Conservation (phyloP, 2,797 vertebrate genomes). For the Staurois parvus region DNA sequence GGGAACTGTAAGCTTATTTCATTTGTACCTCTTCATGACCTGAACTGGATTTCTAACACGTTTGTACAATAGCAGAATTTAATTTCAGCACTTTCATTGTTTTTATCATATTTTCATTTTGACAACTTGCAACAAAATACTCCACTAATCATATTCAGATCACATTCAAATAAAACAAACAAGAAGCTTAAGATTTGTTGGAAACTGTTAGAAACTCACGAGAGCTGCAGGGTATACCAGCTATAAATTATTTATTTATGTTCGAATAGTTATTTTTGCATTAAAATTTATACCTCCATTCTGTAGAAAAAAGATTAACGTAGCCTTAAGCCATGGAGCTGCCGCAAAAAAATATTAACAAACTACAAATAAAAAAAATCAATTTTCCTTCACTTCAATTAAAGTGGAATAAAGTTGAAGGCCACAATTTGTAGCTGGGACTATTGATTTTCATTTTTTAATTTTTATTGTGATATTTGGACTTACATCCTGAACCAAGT, state of each 20-base stretch:
- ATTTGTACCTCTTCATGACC: too few species aligned
- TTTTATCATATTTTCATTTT: constrained; percentile 7
- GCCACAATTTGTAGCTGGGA: constrained; percentile 24
- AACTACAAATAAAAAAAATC: constrained; percentile 58
- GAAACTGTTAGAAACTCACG: constrained; percentile 24
- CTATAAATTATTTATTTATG: constrained; percentile 57
- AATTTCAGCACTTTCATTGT: not conserved
- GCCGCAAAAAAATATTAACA: not conserved
- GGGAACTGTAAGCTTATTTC: too few species aligned
- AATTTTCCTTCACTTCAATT: constrained; percentile 57
- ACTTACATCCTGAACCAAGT: constrained; percentile 19
- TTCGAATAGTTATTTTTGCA: constrained; percentile 52
- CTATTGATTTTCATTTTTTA: constrained; percentile 43
- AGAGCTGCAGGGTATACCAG: constrained; percentile 37
- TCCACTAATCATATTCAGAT: constrained; percentile 35
- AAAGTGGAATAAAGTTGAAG: constrained; percentile 50
- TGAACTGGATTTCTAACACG: not conserved
- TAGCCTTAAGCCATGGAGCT: constrained; percentile 49
- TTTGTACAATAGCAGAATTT: not conserved
- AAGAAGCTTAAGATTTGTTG: constrained; percentile 33
- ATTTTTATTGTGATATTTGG: constrained; percentile 36
- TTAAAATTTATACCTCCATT: constrained; percentile 57
- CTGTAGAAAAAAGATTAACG: constrained; percentile 37
- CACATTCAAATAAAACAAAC: constrained; percentile 34
- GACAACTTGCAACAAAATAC: constrained; percentile 24